phyloP scores from a whole-genome alignment of 2,888 invertebrate species.

The Mythimna loreyi region DNA sequence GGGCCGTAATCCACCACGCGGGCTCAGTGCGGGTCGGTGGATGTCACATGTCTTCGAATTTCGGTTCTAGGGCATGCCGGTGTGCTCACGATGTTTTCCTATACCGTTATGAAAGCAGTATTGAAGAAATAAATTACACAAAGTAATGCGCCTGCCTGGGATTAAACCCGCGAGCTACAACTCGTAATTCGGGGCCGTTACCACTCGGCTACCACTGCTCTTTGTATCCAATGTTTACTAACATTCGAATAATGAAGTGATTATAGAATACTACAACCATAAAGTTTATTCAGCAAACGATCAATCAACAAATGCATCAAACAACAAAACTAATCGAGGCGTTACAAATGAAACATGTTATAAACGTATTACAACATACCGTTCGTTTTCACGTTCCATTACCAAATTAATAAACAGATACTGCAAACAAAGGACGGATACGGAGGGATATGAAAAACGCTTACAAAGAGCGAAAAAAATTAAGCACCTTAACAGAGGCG shows the following conservation, averaged over 20 bases:
- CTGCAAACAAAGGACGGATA: constrained; percentile 62
- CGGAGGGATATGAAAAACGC: constrained; percentile 72
- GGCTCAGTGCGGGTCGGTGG: too few relatives aligned
- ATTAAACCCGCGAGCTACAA: too few relatives aligned
- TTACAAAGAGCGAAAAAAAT: constrained; percentile 78
- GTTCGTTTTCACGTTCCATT: constrained; percentile 57
- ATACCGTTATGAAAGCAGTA: too few relatives aligned
- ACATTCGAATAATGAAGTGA: constrained; percentile 29
- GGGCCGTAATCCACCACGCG: too few relatives aligned
- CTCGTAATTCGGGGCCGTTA: too few relatives aligned
- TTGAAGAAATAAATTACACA: too few relatives aligned
- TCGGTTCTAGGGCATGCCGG: too few relatives aligned
- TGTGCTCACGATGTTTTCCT: too few relatives aligned
- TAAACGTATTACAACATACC: constrained; percentile 53
- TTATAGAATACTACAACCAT: constrained; percentile 16
- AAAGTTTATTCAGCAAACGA: constrained; percentile 20
- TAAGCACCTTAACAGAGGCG: constrained; percentile 76
- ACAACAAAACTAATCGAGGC: constrained; percentile 56
- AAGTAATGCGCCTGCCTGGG: too few relatives aligned
- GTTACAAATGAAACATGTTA: constrained; percentile 53
- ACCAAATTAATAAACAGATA: constrained; percentile 72
- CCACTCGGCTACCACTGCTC: too few relatives aligned
- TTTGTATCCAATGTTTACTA: constrained; percentile 20
- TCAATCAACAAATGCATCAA: constrained; percentile 52
- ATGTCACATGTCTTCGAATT: too few relatives aligned